Base-by-base conservation (phyloP, 2,888 invertebrate species). In the Tipula lateralis region DNA sequence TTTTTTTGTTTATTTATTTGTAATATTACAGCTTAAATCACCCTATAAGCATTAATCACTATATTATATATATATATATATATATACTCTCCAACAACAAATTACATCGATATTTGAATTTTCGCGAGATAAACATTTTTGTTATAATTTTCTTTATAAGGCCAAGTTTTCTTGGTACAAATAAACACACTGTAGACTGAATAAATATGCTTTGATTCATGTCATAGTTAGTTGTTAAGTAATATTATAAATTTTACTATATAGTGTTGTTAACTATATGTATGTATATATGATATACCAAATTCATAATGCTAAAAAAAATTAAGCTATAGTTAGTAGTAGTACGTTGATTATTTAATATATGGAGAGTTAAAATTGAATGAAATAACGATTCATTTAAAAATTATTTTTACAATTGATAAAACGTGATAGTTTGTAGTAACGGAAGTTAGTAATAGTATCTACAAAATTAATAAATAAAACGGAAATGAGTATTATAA, bases 371-470 rank as follows among this genome's bases (percentile, higher is more conserved):
- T 66, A 66, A 66, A 66, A 66, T 66, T 24, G 24, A 66, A 66
- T 66, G 24, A 66, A 66, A 66, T 66, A 66, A 66, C 66, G 66
- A 66, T 66, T 66, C 66, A 66, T 66, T 66, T 66, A 66, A 66
- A 66, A 66, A 66, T 66, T 66, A 24, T 50, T 50, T 50, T 50
- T 66, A 66, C 66, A 66, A 66, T 66, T 66, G 66, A 24, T 66
- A 66, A 66, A 66, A 66, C 66, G 66, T 66, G 66, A 66, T 66
- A 66, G 24, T 66, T 66, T 66, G 66, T 66, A 66, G 66, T 66
- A 66, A 66, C 82, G 82, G 82, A 82, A 82, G 82, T 82, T 32
- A 82, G 82, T 82, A 82, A 82, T 82, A 82, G 82, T 82, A 66
- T 66, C 66, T 66, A 66, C 66, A 66, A 66, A 66, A 66, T 66